Base-by-base conservation (phyloP, 2,797 vertebrate species). In the Discoglossus pictus region DNA sequence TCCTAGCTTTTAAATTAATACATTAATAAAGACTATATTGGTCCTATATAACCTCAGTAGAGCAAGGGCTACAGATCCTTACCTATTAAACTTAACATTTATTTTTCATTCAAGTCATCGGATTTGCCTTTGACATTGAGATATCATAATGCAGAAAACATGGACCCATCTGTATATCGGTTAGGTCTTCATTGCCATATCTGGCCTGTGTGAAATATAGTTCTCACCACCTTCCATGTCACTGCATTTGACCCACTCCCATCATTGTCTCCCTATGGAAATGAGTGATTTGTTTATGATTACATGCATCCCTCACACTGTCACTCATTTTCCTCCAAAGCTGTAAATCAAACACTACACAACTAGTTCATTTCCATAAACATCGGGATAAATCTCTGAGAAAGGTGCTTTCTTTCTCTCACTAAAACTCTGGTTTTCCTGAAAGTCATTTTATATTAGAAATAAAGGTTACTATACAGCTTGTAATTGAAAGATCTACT, bases 401-500 rank as follows among this genome's bases (percentile, higher is more conserved):
- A 67, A 59, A 44, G 50, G 23, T 59, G 54, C 17, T 59, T 43
- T 67, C 9, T 50, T 50, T 17, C 9, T 51, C 40, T 68, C n/a
- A 68, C 48, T 60, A 59, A 35, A 42, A 68, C 42, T 59, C 12
- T 12, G 54, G 46, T 60, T 60, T 68, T 55, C 25, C 59, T 59
- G n/a, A 67, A 59, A 68, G 55, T 68, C 65, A 42, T 1, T 59
- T 52, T 68, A 59, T 60, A 68, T 68, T 68, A 68, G 64, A 59
- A 67, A 59, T 55, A 67, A 58, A 58, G 65, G 65, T 68, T 68
- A 60, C 60, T 60, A 68, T 50, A 60, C 42, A 27, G 16, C 40
- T 51, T 12, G 55, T 35, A 60, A 51, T 60, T 60, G 31, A 56
- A 42, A 17, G 64, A 23, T 66, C 52, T 48, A 47, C 23, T 38